phyloP scores from a whole-genome alignment of 2,888 invertebrate genomes.

The Drosophila borborema region DNA sequence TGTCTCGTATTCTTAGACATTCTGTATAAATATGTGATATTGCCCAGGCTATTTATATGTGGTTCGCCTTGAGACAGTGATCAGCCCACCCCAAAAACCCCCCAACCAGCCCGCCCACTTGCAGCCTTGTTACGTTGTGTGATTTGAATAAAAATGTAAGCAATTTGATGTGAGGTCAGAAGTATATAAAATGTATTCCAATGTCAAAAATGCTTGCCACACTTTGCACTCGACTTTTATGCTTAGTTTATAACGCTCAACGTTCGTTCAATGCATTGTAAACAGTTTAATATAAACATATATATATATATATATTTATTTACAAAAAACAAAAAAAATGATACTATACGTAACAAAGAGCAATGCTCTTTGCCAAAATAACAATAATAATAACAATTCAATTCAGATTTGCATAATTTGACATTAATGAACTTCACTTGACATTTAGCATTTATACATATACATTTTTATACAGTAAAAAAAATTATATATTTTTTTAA shows the following conservation, averaged over 20 bases:
- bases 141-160: constrained; percentile 65
- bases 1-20: constrained; percentile 11
- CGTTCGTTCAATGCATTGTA: constrained; percentile 72
- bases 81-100: constrained; percentile 4
- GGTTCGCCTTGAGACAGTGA: constrained; percentile 55
- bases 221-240: constrained; percentile 29
- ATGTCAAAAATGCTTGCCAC: constrained; percentile 50
- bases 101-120: constrained; percentile 3
- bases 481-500: neutral
- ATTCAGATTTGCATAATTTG: constrained; percentile 25
- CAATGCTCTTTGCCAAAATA: constrained; percentile 41
- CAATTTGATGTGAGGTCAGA: constrained; percentile 45
- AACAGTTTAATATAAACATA: constrained; percentile 26
- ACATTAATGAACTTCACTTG: constrained; percentile 33
- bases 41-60: constrained; percentile 49
- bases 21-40: constrained; percentile 13
- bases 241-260: constrained; percentile 25
- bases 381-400: constrained; percentile 27
- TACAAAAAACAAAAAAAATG: neutral
- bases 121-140: constrained; percentile 52
- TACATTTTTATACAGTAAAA: constrained; percentile 20
- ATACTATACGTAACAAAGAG: constrained; percentile 23
- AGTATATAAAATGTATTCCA: constrained; percentile 51
- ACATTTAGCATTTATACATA: constrained; percentile 21
- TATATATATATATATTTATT: neutral